Conservation (phyloP, 1,140 invertebrate species). For the Tetraneura akinire region DNA sequence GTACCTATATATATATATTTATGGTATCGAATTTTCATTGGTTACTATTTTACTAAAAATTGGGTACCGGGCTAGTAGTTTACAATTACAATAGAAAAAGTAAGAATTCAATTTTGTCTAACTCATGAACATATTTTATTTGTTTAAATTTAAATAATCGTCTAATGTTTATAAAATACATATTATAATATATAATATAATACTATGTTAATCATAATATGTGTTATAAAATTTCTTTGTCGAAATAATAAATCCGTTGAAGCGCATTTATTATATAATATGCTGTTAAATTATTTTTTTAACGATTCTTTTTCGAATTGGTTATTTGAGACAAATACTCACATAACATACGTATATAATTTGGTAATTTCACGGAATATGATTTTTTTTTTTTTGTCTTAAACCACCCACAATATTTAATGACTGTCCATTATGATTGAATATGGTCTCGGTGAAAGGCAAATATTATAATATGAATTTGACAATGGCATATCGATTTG, state of each 20-base stretch:
- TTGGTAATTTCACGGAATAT: constrained; percentile 39
- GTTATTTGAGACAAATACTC: not conserved
- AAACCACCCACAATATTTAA: not conserved
- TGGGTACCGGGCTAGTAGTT: not conserved
- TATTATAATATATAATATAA: no score
- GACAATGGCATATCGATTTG: not conserved
- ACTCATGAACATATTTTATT: no score
- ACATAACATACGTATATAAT: not conserved
- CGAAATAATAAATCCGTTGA: not conserved
- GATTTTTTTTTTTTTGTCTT: not conserved
- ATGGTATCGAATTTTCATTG: not conserved
- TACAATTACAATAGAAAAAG: not conserved
- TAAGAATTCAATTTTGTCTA: no score
- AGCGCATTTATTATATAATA: not conserved
- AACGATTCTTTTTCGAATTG: constrained; percentile 5
- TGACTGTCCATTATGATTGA: not conserved
- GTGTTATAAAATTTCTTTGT: not conserved
- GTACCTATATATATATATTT: no score
- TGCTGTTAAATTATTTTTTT: constrained; percentile 15
- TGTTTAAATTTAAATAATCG: not conserved
- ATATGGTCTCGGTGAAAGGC: not conserved
- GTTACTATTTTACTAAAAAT: no score
- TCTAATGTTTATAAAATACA: no score
- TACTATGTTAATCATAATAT: not conserved
- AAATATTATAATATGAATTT: not conserved